These are phyloP conservation scores for Euwallacea fornicatus DNA, from an alignment of 1,140 invertebrate species.

Conservation along the genomic window DNA sequence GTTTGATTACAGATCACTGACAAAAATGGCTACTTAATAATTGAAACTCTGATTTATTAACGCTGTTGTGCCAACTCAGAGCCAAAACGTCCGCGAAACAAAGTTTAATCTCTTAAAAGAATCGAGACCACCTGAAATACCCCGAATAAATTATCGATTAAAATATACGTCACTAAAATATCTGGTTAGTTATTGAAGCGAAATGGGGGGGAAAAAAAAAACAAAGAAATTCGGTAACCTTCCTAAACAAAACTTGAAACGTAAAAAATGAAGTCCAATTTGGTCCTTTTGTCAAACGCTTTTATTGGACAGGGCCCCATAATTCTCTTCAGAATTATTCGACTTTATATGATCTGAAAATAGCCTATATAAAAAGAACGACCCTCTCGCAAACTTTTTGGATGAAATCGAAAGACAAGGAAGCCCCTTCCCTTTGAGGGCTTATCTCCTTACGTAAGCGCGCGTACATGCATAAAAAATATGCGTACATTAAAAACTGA, in stretches of 20 bases:
- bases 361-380: neutral
- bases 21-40: conserved; percentile 5
- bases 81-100: neutral
- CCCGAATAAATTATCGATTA: too few relatives aligned
- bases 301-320: too few relatives aligned
- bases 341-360: too few relatives aligned
- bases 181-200: too few relatives aligned
- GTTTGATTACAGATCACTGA: conserved; percentile 2
- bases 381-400: neutral
- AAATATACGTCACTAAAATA: too few relatives aligned
- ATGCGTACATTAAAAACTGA: conserved; percentile 16
- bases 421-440: conserved; percentile 1
- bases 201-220: too few relatives aligned
- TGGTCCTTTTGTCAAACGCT: too few relatives aligned
- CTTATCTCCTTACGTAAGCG: conserved; percentile 9
- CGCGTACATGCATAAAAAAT: conserved; percentile 18
- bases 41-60: conserved; percentile 3
- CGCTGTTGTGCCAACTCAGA: neutral
- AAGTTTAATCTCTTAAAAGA: neutral
- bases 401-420: conserved; percentile 2
- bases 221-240: too few relatives aligned
- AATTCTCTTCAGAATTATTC: too few relatives aligned
- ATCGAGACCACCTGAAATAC: neutral
- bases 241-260: too few relatives aligned
- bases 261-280: too few relatives aligned